These are phyloP conservation scores for Macrotus californicus DNA, from an alignment of 2,113 vertebrate species.

Conservation along the genomic window DNA sequence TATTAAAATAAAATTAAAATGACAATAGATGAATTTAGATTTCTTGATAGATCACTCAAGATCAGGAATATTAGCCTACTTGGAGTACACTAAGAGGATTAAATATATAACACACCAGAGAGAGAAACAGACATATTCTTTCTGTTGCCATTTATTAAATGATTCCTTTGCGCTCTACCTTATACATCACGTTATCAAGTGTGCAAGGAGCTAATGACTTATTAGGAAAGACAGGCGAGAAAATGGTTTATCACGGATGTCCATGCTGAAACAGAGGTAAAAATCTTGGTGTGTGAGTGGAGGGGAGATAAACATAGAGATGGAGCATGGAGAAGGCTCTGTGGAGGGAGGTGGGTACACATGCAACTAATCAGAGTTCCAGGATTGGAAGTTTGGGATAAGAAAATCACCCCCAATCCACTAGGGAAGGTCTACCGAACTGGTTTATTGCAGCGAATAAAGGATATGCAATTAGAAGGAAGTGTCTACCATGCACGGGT, in stretches of 20 bases:
- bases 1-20: slow-evolving; percentile 27
- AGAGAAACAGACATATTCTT: not conserved
- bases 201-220: not conserved
- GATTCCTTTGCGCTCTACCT: not conserved
- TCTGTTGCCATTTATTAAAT: not conserved
- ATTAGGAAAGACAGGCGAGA: not conserved
- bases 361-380: not conserved
- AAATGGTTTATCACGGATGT: not conserved
- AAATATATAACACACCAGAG: not conserved
- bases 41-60: not conserved
- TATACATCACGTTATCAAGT: not conserved
- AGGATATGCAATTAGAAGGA: not conserved
- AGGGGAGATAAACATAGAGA: not conserved
- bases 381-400: not conserved
- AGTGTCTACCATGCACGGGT: not conserved
- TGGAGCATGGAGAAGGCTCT: not conserved
- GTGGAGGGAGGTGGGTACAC: accelerated
- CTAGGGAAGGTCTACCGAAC: not conserved
- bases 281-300: not conserved
- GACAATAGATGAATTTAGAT: not conserved
- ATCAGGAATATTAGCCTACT: not conserved
- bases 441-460: not conserved
- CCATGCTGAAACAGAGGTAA: not conserved
- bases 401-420: not conserved
- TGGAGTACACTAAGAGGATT: not conserved